These are phyloP conservation scores for Sycophaga agraensis DNA, from an alignment of 1,140 invertebrate genomes.

Conservation along the genomic window DNA sequence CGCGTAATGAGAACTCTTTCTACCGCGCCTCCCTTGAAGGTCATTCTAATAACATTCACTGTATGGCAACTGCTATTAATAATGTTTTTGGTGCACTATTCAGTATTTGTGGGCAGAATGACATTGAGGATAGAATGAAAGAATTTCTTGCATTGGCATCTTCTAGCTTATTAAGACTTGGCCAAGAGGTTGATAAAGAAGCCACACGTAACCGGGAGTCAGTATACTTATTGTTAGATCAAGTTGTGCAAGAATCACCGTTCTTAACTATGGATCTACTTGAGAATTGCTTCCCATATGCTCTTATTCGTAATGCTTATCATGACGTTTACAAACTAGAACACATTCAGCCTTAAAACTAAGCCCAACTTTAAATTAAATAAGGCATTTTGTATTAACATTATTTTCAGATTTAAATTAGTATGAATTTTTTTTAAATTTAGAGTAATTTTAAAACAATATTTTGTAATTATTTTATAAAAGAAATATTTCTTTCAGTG, in stretches of 20 bases:
- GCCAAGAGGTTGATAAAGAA: slow-evolving; percentile 95
- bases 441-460: too few species aligned
- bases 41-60: slow-evolving; percentile 97
- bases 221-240: slow-evolving; percentile 91
- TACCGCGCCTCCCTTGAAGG: slow-evolving; percentile 91
- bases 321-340: slow-evolving; percentile 92
- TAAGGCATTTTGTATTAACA: too few species aligned
- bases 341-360: slow-evolving; percentile 66
- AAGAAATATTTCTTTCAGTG: too few species aligned
- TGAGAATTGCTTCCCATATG: slow-evolving; percentile 97
- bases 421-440: too few species aligned
- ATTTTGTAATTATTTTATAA: neutral
- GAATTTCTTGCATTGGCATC: slow-evolving; percentile 97
- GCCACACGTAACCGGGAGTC: slow-evolving; percentile 91
- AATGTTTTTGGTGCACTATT: slow-evolving; percentile 96
- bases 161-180: slow-evolving; percentile 89
- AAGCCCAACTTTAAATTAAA: neutral
- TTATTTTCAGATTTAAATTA: too few species aligned
- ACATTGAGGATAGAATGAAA: slow-evolving; percentile 97
- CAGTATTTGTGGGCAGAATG: slow-evolving; percentile 89
- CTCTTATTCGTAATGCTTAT: slow-evolving; percentile 93
- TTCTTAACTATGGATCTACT: slow-evolving; percentile 97
- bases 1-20: slow-evolving; percentile 84
- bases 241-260: slow-evolving; percentile 96
- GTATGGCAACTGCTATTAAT: slow-evolving; percentile 94